Conservation (phyloP, 2,113 vertebrate species). For the Pedionomus torquatus region DNA sequence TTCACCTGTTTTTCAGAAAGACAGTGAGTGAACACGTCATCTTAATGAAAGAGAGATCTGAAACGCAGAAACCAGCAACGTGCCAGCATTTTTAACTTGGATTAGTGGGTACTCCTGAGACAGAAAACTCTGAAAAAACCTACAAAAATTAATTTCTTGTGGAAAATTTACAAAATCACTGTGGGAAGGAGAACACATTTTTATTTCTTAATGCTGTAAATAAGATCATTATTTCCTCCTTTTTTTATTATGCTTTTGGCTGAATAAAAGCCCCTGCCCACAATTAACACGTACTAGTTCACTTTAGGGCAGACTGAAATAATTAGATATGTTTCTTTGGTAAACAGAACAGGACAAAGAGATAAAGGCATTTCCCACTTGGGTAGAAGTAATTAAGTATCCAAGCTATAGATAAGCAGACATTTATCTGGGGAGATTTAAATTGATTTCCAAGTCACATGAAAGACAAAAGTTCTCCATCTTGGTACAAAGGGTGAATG, state of each 20-base stretch:
- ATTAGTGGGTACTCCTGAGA: background rate
- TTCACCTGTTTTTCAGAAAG: background rate
- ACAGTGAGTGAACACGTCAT: background rate
- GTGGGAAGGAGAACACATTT: background rate
- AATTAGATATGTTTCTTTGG: slow-evolving; percentile 65
- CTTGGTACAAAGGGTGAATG: background rate
- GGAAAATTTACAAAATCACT: background rate
- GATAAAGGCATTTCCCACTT: slow-evolving; percentile 55
- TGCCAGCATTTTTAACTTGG: background rate
- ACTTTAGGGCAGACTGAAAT: slow-evolving; percentile 31
- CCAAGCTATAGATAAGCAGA: slow-evolving; percentile 65
- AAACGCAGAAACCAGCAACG: background rate
- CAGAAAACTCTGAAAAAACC: background rate
- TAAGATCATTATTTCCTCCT: background rate
- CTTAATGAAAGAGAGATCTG: background rate
- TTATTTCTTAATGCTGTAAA: background rate
- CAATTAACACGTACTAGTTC: background rate
- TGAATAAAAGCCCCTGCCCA: background rate
- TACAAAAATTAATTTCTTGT: background rate
- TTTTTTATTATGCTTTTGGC: background rate
- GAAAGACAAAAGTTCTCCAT: slow-evolving; percentile 52
- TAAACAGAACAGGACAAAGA: slow-evolving; percentile 53
- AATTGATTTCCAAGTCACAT: slow-evolving; percentile 63
- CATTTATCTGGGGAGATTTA: slow-evolving; percentile 52
- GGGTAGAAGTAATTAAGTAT: slow-evolving; percentile 72